Evolutionary conservation across 2,113 vertebrate species (phyloP).

Genomic region (Rhipidura dahli): DNA sequence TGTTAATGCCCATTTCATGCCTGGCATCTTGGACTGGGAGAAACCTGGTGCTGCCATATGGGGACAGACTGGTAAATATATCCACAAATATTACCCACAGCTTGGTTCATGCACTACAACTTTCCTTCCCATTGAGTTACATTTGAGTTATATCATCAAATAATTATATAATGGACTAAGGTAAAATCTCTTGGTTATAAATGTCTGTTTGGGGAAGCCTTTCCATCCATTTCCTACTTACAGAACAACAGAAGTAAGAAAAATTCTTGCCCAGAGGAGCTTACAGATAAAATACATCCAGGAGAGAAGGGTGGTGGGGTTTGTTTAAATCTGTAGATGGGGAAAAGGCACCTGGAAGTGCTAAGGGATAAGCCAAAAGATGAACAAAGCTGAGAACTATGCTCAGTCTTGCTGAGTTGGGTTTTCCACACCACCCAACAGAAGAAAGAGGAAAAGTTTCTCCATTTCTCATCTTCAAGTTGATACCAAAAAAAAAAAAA

Average conservation of each 20-base stretch:
- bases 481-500: not conserved
- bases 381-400: not conserved
- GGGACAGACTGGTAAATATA: not conserved
- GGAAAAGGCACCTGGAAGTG: not conserved
- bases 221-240: not conserved
- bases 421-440: not conserved
- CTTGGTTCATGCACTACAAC: not conserved
- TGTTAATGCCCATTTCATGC: not conserved
- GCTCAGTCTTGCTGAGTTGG: accelerated
- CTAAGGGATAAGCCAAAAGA: not conserved
- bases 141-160: not conserved
- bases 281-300: not conserved
- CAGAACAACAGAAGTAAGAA: not conserved
- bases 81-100: not conserved
- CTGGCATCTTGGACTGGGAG: not conserved
- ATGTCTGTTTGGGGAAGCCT: not conserved
- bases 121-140: not conserved
- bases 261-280: not conserved
- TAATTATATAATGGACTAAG: not conserved
- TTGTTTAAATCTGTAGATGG: not conserved
- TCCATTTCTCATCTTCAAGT: not conserved
- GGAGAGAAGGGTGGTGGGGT: accelerated
- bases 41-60: not conserved
- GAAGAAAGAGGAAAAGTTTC: not conserved
- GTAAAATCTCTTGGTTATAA: not conserved